Evolutionary conservation across 2,113 vertebrate genomes (phyloP).

Genomic region (Poecile atricapillus): DNA sequence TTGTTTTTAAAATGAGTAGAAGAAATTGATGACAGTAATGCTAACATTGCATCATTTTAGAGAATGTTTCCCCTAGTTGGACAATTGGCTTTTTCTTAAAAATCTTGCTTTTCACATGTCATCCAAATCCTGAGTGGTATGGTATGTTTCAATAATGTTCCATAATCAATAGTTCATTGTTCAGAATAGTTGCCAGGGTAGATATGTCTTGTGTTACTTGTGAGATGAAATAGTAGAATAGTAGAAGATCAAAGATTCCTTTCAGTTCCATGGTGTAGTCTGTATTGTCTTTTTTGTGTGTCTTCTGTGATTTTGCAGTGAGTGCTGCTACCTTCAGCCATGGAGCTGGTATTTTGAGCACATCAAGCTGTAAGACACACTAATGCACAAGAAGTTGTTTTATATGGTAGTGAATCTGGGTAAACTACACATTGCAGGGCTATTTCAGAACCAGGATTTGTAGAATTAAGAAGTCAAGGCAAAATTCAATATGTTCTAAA

Average conservation of each 20-base stretch:
- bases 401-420: neutral
- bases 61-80: neutral
- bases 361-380: neutral
- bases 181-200: neutral
- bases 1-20: neutral
- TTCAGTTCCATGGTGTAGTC: neutral
- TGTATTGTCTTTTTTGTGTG: neutral
- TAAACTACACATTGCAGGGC: neutral
- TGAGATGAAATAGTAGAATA: neutral
- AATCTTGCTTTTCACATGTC: fast-evolving
- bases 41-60: neutral
- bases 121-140: neutral
- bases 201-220: neutral
- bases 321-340: neutral
- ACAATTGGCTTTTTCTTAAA: neutral
- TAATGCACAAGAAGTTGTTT: neutral
- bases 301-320: neutral
- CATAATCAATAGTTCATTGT: neutral
- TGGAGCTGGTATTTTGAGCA: neutral
- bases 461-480: neutral
- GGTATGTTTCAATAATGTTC: neutral
- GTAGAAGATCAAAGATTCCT: neutral
- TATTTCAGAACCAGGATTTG: neutral
- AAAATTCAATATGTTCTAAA: neutral
- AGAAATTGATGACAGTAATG: neutral